These are phyloP conservation scores for Cerceris rybyensis DNA, from an alignment of 2,888 invertebrate species.

Conservation along the genomic window DNA sequence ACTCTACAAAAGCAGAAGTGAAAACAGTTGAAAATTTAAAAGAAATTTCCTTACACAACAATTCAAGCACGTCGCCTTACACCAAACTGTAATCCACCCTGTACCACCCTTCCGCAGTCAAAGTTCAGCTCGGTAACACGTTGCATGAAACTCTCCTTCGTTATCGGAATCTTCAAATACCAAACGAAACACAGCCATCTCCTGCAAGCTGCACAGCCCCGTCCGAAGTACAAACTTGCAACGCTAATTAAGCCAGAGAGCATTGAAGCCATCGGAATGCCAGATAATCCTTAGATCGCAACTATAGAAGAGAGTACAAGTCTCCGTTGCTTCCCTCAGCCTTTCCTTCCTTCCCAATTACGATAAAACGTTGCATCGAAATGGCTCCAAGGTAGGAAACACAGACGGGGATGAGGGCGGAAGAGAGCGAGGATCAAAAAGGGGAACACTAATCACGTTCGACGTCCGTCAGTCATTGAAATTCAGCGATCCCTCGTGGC, in stretches of 20 bases:
- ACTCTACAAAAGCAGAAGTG: too few species aligned
- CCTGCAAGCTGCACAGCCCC: too few species aligned
- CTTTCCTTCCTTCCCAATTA: slow-evolving; percentile 29
- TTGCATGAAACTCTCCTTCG: too few species aligned
- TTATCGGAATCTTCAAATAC: too few species aligned
- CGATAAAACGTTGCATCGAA: slow-evolving; percentile 18
- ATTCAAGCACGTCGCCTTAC: too few species aligned
- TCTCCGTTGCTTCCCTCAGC: neutral
- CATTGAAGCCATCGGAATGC: neutral
- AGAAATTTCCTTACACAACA: too few species aligned
- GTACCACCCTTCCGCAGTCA: too few species aligned
- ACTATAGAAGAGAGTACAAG: neutral
- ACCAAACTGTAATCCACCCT: too few species aligned
- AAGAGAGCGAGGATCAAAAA: slow-evolving; percentile 38
- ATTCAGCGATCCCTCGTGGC: slow-evolving; percentile 51
- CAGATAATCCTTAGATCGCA: slow-evolving; percentile 1
- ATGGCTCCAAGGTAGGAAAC: neutral
- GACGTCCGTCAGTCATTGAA: slow-evolving; percentile 66
- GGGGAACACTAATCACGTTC: slow-evolving; percentile 73
- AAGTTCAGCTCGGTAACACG: too few species aligned
- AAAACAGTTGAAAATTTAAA: too few species aligned
- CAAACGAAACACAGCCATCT: too few species aligned
- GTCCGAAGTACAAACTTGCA: neutral
- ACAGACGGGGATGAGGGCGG: neutral
- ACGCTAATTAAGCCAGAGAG: neutral